A percentile compares a stretch with the other conserved stretches of the same genome.
These are phyloP conservation scores for Notoglanidium macrostoma DNA, from an alignment of 2,797 vertebrate genomes.

Conservation along the genomic window DNA sequence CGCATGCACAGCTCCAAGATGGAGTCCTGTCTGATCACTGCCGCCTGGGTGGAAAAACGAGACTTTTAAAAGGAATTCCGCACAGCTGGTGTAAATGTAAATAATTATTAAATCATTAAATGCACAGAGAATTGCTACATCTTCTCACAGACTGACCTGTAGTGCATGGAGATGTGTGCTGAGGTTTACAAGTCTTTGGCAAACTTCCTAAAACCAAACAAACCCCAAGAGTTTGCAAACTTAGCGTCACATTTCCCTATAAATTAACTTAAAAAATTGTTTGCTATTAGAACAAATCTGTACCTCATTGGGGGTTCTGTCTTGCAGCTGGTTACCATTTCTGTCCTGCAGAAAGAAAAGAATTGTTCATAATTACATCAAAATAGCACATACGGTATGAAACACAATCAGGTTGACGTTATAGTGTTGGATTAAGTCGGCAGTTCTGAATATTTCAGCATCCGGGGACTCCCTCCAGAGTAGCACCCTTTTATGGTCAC, in stretches of 20 bases:
- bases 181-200: constrained; percentile 79
- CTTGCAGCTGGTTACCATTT: constrained; percentile 88
- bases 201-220: constrained; percentile 75
- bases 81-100: background rate
- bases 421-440: background rate
- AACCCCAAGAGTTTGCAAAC: background rate
- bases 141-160: constrained; percentile 73
- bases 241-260: background rate
- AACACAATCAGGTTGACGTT: background rate
- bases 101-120: background rate
- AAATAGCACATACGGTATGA: background rate
- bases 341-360: constrained; percentile 74
- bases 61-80: background rate
- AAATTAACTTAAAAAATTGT: background rate
- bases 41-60: constrained; percentile 69
- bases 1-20: constrained; percentile 71
- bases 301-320: constrained; percentile 79
- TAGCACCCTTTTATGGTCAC: background rate
- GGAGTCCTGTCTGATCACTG: constrained; percentile 85
- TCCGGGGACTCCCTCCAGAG: background rate
- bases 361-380: background rate
- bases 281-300: background rate
- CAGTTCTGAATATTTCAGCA: background rate
- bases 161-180: constrained; percentile 82
- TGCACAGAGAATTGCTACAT: background rate